Evolutionary conservation across 2,113 vertebrate species (phyloP).

Genomic region (Dicentrarchus labrax): DNA sequence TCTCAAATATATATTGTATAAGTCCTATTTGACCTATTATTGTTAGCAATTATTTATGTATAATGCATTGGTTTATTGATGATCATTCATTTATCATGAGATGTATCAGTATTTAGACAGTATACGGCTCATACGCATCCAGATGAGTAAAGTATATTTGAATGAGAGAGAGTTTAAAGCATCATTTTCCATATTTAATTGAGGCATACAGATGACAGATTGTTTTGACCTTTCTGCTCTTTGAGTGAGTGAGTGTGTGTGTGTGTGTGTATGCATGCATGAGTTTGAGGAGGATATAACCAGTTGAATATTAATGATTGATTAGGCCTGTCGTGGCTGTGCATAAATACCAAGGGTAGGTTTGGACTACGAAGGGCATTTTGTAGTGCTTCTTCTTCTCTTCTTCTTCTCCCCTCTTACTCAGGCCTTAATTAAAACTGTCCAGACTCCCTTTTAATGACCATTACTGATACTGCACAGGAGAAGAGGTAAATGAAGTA

Average conservation of each 20-base stretch:
- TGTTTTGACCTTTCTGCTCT: conserved; percentile 73
- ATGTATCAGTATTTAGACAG: conserved; percentile 7
- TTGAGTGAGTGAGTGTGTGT: conserved; percentile 20
- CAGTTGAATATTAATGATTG: conserved; percentile 78
- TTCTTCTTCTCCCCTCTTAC: not conserved
- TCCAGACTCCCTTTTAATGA: conserved; percentile 2
- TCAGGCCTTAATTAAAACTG: conserved; percentile 14
- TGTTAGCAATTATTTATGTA: conserved; percentile 6
- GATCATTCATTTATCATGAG: not conserved
- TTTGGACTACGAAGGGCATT: conserved; percentile 44
- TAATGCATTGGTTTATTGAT: not conserved
- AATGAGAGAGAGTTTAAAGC: conserved; percentile 40
- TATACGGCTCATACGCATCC: conserved; percentile 2
- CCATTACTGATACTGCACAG: not conserved
- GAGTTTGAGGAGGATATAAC: conserved; percentile 47
- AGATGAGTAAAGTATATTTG: conserved; percentile 30
- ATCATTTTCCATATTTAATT: conserved; percentile 56
- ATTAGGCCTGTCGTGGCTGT: conserved; percentile 66
- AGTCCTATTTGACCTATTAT: not conserved
- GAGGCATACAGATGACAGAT: conserved; percentile 58
- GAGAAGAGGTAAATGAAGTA: not conserved
- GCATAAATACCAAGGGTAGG: conserved; percentile 68
- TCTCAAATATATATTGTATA: not conserved
- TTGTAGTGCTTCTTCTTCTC: conserved; percentile 19
- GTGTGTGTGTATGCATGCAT: conserved; percentile 38